Base-by-base conservation (phyloP, 2,888 invertebrate species). In the Apotomis betuletana region DNA sequence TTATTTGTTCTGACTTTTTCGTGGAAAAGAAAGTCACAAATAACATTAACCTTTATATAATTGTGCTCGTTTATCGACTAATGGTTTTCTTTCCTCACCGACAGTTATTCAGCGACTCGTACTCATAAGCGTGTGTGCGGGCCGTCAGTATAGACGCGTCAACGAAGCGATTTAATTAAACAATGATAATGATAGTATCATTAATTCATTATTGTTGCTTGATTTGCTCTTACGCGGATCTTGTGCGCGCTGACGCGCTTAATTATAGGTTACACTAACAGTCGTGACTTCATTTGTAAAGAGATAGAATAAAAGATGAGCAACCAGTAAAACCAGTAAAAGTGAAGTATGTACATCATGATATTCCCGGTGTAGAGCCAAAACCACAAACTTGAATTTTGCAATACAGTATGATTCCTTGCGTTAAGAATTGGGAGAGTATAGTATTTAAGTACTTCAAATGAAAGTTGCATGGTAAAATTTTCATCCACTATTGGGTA, bases 11-110 rank as follows among this genome's bases (percentile, higher is more conserved):
- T 27, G 27, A 27, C 27, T 27, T 27, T 27, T 27, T 27, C 27
- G 27, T 65, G n/a, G 9, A 55, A 60, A 61, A 70, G 65, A 54
- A 70, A 65, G 60, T 27, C 27, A 60, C 38, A 59, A 65, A 65
- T 38, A 65, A 10, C 44, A 44, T 54, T 46, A 51, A 15, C 38
- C 10, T 61, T 70, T 70, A 70, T 38, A 57, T 70, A 67, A 70
- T 55, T 49, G 60, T 27, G 12, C 52, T 36, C 64, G 57, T 55
- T 71, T 62, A 68, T 61, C 69, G 69, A 62, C 69, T 41, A 67
- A 69, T 65, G 55, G 63, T 38, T 70, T 73, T 74, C 70, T 73
- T 75, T 65, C 68, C 70, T 68, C 57, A 36, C 71, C 41, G 51
- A 67, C 41, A 52, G 64, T 65, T 63, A 59, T 55, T 65, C 27